A percentile compares a stretch with the other conserved stretches of the same genome.
Evolutionary conservation across 1,140 invertebrate genomes (phyloP).

Genomic region (Eueides isabella): DNA sequence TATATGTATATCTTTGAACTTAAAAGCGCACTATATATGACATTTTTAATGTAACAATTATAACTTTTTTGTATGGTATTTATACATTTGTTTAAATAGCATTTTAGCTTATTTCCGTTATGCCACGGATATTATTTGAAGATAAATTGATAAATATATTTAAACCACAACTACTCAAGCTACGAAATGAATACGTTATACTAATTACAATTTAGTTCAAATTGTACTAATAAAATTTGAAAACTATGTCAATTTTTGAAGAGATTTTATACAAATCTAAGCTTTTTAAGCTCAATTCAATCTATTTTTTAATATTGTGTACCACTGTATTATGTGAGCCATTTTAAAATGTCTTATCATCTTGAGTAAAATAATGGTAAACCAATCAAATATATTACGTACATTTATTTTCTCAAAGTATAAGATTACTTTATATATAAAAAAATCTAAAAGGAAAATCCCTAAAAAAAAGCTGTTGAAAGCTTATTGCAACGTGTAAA

Average conservation of each 20-base stretch:
- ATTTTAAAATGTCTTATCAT: no score
- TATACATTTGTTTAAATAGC: background rate
- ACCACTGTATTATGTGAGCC: no score
- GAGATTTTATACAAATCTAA: background rate
- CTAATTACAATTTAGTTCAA: background rate
- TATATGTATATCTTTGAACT: background rate
- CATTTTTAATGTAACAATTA: background rate
- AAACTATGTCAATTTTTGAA: background rate
- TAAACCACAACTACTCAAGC: background rate
- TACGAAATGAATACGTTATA: background rate
- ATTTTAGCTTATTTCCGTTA: background rate
- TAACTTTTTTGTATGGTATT: background rate
- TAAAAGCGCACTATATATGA: background rate
- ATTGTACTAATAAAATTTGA: background rate
- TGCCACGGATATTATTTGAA: constrained; percentile 7
- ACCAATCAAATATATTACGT: no score
- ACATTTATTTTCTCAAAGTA: no score
- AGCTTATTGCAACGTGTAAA: constrained; percentile 1
- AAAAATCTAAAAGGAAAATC: background rate
- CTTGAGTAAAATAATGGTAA: no score
- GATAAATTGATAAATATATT: background rate
- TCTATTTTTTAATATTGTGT: no score
- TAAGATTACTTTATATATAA: background rate
- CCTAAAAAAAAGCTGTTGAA: background rate
- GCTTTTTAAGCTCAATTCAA: no score